Conservation (phyloP, 2,797 vertebrate species). For the Pseudochirops corinnae region DNA sequence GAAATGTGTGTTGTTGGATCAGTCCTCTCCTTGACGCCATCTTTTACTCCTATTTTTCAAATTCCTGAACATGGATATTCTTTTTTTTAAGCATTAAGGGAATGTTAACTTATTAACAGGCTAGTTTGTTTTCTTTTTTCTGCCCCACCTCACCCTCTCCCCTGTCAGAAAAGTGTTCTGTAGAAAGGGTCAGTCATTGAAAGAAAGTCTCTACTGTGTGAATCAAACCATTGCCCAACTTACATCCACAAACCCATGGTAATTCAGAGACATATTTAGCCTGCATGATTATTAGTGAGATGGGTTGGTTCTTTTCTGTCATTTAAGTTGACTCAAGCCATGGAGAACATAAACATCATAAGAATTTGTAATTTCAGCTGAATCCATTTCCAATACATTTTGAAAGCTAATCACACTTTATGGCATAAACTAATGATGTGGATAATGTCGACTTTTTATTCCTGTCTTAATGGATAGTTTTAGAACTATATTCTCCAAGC, state of each 20-base stretch:
- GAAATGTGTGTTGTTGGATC: not conserved
- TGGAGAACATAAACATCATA: conserved; percentile 64
- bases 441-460: conserved; percentile 76
- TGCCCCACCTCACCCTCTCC: not conserved
- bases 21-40: not conserved
- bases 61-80: not conserved
- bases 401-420: conserved; percentile 77
- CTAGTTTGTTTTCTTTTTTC: not conserved
- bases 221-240: conserved; percentile 14
- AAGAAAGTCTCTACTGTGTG: not conserved
- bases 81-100: conserved; percentile 2
- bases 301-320: conserved; percentile 59
- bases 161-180: not conserved
- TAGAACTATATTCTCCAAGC: conserved; percentile 37
- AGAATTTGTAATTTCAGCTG: conserved; percentile 64
- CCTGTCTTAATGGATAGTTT: conserved; percentile 66
- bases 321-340: conserved; percentile 67
- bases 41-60: not conserved
- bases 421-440: conserved; percentile 74
- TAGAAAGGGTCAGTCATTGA: conserved; percentile 9
- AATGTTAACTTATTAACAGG: not conserved
- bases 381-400: conserved; percentile 62
- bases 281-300: conserved; percentile 58
- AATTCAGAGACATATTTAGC: conserved; percentile 49
- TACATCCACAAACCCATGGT: conserved; percentile 38